Evolutionary conservation across 2,113 vertebrate species (phyloP), one percentile per base, ranked within the genome.

Genomic region (Morone saxatilis): DNA sequence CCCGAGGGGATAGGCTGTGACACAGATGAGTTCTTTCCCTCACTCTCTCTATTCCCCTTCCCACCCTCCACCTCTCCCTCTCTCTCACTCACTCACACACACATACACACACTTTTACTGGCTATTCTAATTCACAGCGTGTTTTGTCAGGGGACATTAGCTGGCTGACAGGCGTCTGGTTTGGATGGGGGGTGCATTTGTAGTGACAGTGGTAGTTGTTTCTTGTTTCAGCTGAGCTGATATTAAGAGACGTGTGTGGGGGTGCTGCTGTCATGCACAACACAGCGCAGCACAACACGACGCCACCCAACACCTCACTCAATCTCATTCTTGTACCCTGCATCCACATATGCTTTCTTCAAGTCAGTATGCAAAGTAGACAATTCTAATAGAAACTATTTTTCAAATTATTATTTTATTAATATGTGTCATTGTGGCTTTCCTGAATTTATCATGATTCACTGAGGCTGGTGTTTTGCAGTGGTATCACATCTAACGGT

Each of bases 111-210:
- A 65, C 83, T 61, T 85, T 86, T 87, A 89, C 88, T 92, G 89
- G 54, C 91, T 78, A 90, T 96, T 95, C 90, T 93, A 90, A 96
- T 95, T 94, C 93, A 83, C 86, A 90, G 89, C 82, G 90, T 95
- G 94, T 96, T 96, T 94, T 95, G 95, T 95, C 95, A 95, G 94
- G 93, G 93, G 92, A 94, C 93, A 94, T 96, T 96, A 95, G 88
- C 83, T 80, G 80, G 84, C 83, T 95, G 94, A 94, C 91, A 93
- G 93, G 90, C 92, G 89, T 93, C 90, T 94, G 92, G 43, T 85
- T 85, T 87, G 88, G 85, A 84, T 53, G 59, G 79, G 77, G 88
- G 10, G 40, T 62, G 72, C 31, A 79, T 79, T 76, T 84, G 90
- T 91, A 80, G 63, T 94, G 93, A 92, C 94, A 93, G 90, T 81